These are phyloP conservation scores for Ridgeia piscesae DNA, from an alignment of 1,140 invertebrate species.

Conservation along the genomic window DNA sequence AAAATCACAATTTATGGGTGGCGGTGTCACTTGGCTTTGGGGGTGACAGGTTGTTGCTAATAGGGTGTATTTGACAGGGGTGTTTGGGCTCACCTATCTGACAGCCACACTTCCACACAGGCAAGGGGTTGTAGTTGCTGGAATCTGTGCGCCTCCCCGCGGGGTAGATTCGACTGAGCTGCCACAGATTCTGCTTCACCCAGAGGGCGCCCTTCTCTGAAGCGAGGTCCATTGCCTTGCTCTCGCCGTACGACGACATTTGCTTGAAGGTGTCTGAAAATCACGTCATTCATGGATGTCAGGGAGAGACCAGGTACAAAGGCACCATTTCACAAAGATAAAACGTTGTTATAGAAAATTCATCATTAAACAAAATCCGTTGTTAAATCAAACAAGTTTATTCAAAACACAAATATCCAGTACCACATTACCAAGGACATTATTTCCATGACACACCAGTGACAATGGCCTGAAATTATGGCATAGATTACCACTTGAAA, in stretches of 20 bases:
- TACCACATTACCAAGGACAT: too few species aligned
- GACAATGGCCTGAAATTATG: too few species aligned
- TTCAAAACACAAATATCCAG: too few species aligned
- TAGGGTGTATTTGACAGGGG: slow-evolving; percentile 44
- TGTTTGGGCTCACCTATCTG: slow-evolving; percentile 53
- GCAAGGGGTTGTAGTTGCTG: slow-evolving; percentile 62
- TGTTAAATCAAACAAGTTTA: too few species aligned
- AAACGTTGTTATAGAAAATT: too few species aligned
- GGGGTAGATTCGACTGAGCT: slow-evolving; percentile 62
- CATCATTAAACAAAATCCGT: too few species aligned
- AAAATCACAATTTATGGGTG: too few species aligned
- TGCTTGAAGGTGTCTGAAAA: slow-evolving; percentile 59
- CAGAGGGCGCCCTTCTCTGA: slow-evolving; percentile 61
- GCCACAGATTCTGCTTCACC: slow-evolving; percentile 43
- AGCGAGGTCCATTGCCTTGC: slow-evolving; percentile 56
- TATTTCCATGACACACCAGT: too few species aligned
- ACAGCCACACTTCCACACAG: slow-evolving; percentile 61
- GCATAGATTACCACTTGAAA: too few species aligned
- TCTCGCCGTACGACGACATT: slow-evolving; percentile 61
- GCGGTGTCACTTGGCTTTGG: too few species aligned
- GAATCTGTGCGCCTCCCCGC: slow-evolving; percentile 59
- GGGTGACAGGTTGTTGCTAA: slow-evolving; percentile 63
- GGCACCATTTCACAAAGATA: too few species aligned
- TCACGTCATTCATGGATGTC: not conserved
- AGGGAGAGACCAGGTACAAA: not conserved